These are phyloP conservation scores for Drosophila fuyamai DNA, from an alignment of 1,140 invertebrate genomes.

Conservation along the genomic window DNA sequence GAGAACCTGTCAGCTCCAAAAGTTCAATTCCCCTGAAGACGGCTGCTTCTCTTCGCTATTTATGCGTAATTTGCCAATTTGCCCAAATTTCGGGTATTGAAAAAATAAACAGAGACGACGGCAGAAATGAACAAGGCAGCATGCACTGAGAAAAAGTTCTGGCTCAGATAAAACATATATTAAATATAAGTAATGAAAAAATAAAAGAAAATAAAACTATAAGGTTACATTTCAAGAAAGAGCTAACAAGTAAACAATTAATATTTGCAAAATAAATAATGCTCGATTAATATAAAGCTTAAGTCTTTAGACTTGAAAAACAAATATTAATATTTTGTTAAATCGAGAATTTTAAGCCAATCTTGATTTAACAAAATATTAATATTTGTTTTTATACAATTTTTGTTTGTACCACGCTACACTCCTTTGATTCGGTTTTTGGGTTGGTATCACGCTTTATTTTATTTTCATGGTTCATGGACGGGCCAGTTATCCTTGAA, in stretches of 20 bases:
- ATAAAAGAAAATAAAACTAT: too few species aligned
- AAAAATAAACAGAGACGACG: conserved; percentile 17
- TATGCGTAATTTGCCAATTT: conserved; percentile 78
- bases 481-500: conserved; percentile 72
- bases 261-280: too few species aligned
- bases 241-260: too few species aligned
- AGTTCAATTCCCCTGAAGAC: conserved; percentile 55
- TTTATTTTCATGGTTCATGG: conserved; percentile 44
- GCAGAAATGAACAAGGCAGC: conserved; percentile 13
- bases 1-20: conserved; percentile 19
- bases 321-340: too few species aligned
- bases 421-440: conserved; percentile 27
- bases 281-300: too few species aligned
- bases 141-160: conserved; percentile 6
- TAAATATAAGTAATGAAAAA: too few species aligned
- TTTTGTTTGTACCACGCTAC: background rate
- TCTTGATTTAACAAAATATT: too few species aligned
- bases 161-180: too few species aligned
- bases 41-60: conserved; percentile 45
- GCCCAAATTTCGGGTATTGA: conserved; percentile 67
- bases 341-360: too few species aligned
- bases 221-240: too few species aligned
- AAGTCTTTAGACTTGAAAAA: too few species aligned
- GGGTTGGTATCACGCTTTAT: conserved; percentile 37
- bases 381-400: too few species aligned